Conservation (phyloP, 2,888 invertebrate genomes). For the Pristionchus fissidentatus region DNA sequence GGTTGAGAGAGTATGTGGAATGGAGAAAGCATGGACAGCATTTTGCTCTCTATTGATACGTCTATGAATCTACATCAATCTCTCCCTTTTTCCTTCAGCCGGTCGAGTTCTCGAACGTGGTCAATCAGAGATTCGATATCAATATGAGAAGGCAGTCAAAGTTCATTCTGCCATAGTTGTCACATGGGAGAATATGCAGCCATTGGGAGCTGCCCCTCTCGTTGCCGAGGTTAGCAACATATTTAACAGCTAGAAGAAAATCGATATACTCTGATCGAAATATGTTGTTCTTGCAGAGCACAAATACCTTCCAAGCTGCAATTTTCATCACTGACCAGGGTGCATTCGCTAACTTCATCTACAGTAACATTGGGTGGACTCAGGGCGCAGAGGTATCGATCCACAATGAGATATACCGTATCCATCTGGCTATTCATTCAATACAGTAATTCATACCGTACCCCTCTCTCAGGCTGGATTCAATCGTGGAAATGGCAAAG, state of each 20-base stretch:
- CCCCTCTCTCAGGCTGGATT: slow-evolving; percentile 70
- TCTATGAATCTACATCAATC: background rate
- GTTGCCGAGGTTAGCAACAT: slow-evolving; percentile 61
- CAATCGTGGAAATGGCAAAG: slow-evolving; percentile 68
- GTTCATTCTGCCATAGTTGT: slow-evolving; percentile 64
- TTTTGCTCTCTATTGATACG: too few relatives aligned
- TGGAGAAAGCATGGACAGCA: background rate
- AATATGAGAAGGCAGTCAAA: slow-evolving; percentile 73
- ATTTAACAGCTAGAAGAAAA: background rate
- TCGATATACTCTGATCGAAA: too few relatives aligned
- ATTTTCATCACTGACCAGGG: slow-evolving; percentile 73
- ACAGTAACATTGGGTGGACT: slow-evolving; percentile 75
- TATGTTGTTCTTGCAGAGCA: slow-evolving; percentile 73
- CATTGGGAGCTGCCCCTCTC: slow-evolving; percentile 66
- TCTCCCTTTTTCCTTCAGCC: slow-evolving; percentile 54
- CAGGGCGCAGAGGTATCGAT: slow-evolving; percentile 73
- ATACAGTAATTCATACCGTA: background rate
- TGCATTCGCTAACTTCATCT: slow-evolving; percentile 75
- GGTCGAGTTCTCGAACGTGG: slow-evolving; percentile 74
- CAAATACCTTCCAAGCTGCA: slow-evolving; percentile 75
- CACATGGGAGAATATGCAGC: slow-evolving; percentile 76
- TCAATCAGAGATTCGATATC: slow-evolving; percentile 75
- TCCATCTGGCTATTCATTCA: background rate
- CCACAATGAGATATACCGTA: background rate
- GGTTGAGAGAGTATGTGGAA: too few relatives aligned